A percentile compares a stretch with the other conserved stretches of the same genome.
phyloP scores from a whole-genome alignment of 2,113 vertebrate species.

The Bubo bubo region DNA sequence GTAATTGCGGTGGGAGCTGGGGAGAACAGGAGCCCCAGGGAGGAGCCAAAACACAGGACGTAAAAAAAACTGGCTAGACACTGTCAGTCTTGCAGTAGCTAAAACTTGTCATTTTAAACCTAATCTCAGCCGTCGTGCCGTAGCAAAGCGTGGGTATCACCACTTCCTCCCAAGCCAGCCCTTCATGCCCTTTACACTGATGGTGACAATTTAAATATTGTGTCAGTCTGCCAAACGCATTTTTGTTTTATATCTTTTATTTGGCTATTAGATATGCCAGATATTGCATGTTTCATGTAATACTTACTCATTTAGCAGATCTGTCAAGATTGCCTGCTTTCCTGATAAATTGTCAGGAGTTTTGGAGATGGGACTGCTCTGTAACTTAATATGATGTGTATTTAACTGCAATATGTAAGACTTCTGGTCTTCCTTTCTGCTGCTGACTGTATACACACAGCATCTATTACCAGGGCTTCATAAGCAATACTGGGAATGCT shows the following conservation, averaged over 20 bases:
- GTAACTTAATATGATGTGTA: neutral
- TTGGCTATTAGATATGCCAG: neutral
- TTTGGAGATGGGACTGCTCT: neutral
- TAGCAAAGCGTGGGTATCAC: neutral
- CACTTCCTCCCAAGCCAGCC: neutral
- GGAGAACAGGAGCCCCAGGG: neutral
- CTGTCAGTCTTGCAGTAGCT: neutral
- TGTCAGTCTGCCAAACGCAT: neutral
- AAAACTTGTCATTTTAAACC: neutral
- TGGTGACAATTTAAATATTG: neutral
- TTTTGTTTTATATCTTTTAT: neutral
- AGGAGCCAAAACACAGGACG: neutral
- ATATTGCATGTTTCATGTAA: neutral
- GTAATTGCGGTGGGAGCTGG: neutral
- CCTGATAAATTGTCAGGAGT: neutral
- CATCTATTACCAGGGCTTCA: neutral
- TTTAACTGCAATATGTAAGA: neutral
- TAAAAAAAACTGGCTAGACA: neutral
- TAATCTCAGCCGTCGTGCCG: fast-evolving
- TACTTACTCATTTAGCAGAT: neutral
- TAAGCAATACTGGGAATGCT: neutral
- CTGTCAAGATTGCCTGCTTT: neutral
- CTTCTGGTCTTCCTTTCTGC: neutral
- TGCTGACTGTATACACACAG: neutral
- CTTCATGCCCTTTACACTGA: neutral